These are phyloP conservation scores for Melanostoma scalare DNA, from an alignment of 2,888 invertebrate species.

Conservation along the genomic window DNA sequence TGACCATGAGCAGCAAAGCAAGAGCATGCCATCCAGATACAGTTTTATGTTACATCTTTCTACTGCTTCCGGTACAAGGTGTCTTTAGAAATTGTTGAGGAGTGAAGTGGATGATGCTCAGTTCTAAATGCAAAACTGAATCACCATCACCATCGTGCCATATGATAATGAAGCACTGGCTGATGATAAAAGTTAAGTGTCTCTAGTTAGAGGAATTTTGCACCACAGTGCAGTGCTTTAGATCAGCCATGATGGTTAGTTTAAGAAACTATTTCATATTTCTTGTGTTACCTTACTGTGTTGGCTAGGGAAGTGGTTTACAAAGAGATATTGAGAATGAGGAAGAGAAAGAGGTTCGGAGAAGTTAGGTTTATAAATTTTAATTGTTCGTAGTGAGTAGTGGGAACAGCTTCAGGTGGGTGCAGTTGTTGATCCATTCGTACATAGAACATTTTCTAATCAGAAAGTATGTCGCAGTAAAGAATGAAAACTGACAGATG, in stretches of 20 bases:
- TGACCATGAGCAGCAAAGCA: constrained; percentile 41
- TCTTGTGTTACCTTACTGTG: neutral
- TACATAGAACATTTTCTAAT: too few relatives aligned
- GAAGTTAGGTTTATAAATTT: constrained; percentile 35
- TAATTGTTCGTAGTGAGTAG: constrained; percentile 6
- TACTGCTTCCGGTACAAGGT: constrained; percentile 39
- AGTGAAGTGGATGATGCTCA: constrained; percentile 7
- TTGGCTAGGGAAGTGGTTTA: too few relatives aligned
- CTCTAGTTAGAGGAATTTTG: constrained; percentile 21
- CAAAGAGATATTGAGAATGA: constrained; percentile 2
- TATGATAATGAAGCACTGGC: constrained; percentile 36
- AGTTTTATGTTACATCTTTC: constrained; percentile 46
- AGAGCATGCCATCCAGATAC: constrained; percentile 4
- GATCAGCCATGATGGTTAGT: constrained; percentile 18
- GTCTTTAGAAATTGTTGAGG: neutral
- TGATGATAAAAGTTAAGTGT: constrained; percentile 14
- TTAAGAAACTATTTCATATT: constrained; percentile 4
- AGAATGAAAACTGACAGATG: too few relatives aligned
- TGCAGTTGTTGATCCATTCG: too few relatives aligned
- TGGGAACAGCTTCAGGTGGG: constrained; percentile 8
- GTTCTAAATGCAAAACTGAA: constrained; percentile 53
- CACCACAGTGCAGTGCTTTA: neutral
- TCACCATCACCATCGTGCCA: constrained; percentile 37
- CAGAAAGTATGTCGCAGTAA: too few relatives aligned
- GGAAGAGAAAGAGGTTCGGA: constrained; percentile 17